Evolutionary conservation across 2,113 vertebrate species (phyloP).

Genomic region (Crotalus viridis): DNA sequence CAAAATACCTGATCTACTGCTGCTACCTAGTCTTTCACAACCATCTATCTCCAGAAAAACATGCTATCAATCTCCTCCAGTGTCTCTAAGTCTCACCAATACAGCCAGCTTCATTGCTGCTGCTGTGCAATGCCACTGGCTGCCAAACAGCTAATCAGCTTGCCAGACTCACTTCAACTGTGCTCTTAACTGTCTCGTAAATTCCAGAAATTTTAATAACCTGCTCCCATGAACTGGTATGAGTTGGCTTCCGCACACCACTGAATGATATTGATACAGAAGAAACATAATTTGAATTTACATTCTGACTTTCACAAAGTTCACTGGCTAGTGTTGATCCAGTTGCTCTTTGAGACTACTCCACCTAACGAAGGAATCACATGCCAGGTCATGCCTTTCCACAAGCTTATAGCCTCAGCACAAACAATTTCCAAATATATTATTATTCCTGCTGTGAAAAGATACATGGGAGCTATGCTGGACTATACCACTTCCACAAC

Average conservation of each 20-base stretch:
- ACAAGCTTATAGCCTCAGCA: neutral
- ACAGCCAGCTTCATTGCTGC: neutral
- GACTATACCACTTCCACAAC: slow-evolving; percentile 6
- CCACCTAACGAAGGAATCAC: neutral
- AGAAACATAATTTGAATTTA: neutral
- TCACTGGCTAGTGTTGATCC: neutral
- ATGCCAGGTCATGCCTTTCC: neutral
- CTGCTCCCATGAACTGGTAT: neutral
- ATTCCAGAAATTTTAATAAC: neutral
- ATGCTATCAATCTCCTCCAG: neutral
- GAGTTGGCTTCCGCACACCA: neutral
- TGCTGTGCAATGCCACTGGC: neutral
- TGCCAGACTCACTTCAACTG: neutral
- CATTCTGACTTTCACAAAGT: neutral
- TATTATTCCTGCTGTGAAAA: neutral
- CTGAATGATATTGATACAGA: neutral
- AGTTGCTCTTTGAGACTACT: neutral
- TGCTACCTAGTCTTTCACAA: neutral
- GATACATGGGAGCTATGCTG: neutral
- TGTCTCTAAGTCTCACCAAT: neutral
- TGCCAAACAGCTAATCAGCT: neutral
- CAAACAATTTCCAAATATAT: neutral
- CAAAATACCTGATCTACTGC: neutral
- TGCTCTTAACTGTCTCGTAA: neutral
- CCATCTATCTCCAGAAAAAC: neutral